Base-by-base conservation (phyloP, 2,113 vertebrate species). In the Gulo gulo region DNA sequence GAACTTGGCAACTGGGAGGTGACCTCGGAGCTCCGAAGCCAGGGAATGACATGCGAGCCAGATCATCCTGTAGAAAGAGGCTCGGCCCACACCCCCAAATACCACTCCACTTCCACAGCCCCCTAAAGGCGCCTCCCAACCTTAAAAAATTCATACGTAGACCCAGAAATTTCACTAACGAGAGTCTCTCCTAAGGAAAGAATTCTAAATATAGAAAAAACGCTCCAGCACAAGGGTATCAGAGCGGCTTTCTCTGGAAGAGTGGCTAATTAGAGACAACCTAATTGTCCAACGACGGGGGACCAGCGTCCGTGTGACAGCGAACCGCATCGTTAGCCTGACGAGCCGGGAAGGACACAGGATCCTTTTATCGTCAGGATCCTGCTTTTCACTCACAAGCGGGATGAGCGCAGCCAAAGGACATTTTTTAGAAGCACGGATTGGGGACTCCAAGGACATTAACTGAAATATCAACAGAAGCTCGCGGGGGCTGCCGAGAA, bases 141-240 rank as follows among this genome's bases (percentile, higher is more conserved):
- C 71, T 23, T 12, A 2, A 23, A 50, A 63, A n/a, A n/a, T 2
- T 29, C 65, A 4, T 50, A 8, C 61, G 12, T 4, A 47, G 73
- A n/a, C 80, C 61, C 45, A 90, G 67, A 57, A 39, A 71, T 88
- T 24, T 79, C 78, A 61, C 89, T 52, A 71, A 52, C 1, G 3
- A 52, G 89, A 84, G 69, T 24, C 57, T 78, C 57, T 92, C 42
- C 83, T 24, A 57, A 74, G 47, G 65, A 90, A 80, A 67, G 24
- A 57, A 76, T 36, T 83, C 94, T 73, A 95, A 89, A 95, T 26
- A 73, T 24, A 94, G 81, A 59, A 31, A 31, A 74, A 73, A 47
- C 0, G 1, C 55, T 59, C 88, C 18, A 36, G 90, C 36, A 2
- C 55, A 1, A 24, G 63, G 73, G 10, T 20, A 12, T 14, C 3